Evolutionary conservation across 1,140 invertebrate species (phyloP).

Genomic region (Trinorchestia longiramus): DNA sequence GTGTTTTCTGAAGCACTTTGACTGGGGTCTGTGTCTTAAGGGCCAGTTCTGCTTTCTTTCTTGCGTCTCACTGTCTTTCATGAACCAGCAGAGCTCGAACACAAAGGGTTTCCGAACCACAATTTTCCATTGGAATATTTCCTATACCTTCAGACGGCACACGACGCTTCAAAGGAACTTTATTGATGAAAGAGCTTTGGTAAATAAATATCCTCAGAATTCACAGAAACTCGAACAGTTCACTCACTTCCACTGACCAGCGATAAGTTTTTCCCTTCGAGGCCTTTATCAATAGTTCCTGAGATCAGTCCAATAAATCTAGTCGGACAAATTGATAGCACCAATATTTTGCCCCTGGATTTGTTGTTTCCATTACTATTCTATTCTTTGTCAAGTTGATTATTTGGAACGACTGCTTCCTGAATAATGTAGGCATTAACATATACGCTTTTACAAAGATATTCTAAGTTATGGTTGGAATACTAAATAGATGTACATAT

Average conservation of each 20-base stretch:
- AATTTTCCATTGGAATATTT: constrained; percentile 24
- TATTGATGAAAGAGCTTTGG: constrained; percentile 11
- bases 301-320: neutral
- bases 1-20: neutral
- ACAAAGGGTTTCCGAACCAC: neutral
- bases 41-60: neutral
- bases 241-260: neutral
- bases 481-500: neutral
- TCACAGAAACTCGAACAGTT: neutral
- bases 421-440: neutral
- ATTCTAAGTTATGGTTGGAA: neutral
- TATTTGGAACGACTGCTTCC: neutral
- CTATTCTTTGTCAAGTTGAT: neutral
- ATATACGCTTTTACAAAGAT: neutral
- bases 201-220: constrained; percentile 28
- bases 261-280: neutral
- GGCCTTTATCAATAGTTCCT: neutral
- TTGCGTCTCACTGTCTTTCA: neutral
- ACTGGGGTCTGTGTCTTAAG: neutral
- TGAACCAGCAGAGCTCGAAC: constrained; percentile 8
- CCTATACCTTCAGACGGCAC: neutral
- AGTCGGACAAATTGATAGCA: neutral
- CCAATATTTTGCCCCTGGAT: neutral
- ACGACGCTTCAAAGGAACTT: constrained; percentile 26
- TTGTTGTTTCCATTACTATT: neutral